These are phyloP conservation scores for Propithecus coquereli DNA, from an alignment of 2,113 vertebrate genomes.

Conservation along the genomic window DNA sequence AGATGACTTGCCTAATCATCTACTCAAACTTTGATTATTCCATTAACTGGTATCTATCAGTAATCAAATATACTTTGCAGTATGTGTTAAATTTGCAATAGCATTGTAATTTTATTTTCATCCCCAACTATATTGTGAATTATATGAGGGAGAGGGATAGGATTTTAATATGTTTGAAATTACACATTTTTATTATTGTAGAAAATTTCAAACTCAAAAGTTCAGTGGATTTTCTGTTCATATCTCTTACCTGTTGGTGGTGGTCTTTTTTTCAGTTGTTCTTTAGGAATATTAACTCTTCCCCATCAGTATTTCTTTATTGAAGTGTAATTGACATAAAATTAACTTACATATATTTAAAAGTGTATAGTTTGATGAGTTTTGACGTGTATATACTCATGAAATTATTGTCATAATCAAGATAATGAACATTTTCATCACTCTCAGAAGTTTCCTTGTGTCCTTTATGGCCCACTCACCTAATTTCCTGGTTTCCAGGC, in stretches of 20 bases:
- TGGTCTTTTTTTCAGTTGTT: conserved; percentile 18
- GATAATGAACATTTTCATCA: conserved; percentile 4
- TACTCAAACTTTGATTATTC: background rate
- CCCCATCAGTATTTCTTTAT: background rate
- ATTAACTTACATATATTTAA: background rate
- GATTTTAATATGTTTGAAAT: background rate
- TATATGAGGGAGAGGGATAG: background rate
- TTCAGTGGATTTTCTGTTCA: background rate
- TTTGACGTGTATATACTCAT: background rate
- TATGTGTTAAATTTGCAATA: background rate
- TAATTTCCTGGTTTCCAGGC: background rate
- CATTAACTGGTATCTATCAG: background rate
- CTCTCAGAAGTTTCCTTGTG: background rate
- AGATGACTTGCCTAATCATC: background rate
- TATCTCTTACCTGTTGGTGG: background rate
- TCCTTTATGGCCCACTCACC: background rate
- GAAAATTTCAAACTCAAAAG: conserved; percentile 1
- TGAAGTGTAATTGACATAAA: background rate
- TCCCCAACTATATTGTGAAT: background rate
- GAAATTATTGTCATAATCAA: conserved; percentile 8
- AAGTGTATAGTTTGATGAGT: conserved; percentile 13
- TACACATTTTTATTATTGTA: background rate
- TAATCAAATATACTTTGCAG: background rate
- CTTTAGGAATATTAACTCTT: background rate
- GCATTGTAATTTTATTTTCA: background rate